These are phyloP conservation scores for Amiota communis DNA, from an alignment of 2,888 invertebrate genomes.

Conservation along the genomic window DNA sequence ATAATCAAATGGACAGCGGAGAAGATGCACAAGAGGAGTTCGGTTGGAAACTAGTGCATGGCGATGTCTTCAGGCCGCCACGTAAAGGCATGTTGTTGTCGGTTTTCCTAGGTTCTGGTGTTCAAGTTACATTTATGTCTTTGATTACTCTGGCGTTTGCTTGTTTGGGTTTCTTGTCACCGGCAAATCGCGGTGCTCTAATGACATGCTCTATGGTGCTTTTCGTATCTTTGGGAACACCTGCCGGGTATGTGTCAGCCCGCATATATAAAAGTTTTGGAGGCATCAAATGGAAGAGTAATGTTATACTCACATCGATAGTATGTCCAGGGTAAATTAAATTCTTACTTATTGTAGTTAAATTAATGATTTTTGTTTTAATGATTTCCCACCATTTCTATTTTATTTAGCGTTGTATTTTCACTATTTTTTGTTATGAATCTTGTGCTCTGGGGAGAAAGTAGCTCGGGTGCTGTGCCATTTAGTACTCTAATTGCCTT, in stretches of 20 bases:
- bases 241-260: constrained; percentile 97
- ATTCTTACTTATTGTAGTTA: neutral
- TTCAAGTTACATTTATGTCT: constrained; percentile 96
- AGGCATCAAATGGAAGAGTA: constrained; percentile 98
- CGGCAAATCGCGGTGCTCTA: constrained; percentile 97
- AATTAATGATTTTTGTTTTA: constrained; percentile 26
- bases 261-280: constrained; percentile 99
- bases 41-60: constrained; percentile 97
- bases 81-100: constrained; percentile 96
- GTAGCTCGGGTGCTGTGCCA: constrained; percentile 96
- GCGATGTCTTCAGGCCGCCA: constrained; percentile 97
- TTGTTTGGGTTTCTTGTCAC: constrained; percentile 98
- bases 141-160: constrained; percentile 97
- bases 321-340: constrained; percentile 93
- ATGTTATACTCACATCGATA: constrained; percentile 96
- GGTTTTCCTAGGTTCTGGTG: constrained; percentile 96
- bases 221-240: constrained; percentile 96
- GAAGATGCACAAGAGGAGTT: constrained; percentile 91
- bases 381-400: neutral
- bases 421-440: constrained; percentile 98
- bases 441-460: constrained; percentile 94
- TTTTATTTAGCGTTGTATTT: constrained; percentile 87
- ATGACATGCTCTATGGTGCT: constrained; percentile 99
- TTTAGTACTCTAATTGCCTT: constrained; percentile 96
- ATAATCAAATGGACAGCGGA: constrained; percentile 94